Evolutionary conservation across 2,888 invertebrate genomes (phyloP), one percentile per base, ranked within the genome.

Genomic region (Rhamnusium bicolor): DNA sequence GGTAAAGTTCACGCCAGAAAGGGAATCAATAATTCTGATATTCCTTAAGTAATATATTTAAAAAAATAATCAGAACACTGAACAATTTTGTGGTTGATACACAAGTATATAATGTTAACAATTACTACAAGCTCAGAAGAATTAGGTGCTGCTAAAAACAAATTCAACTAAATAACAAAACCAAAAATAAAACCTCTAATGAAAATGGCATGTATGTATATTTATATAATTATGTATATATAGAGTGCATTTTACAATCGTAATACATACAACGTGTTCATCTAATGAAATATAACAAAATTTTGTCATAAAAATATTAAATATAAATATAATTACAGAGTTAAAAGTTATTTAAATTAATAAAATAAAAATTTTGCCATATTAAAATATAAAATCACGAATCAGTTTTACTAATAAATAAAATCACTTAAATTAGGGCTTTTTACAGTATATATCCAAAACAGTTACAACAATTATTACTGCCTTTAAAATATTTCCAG

Each of bases 241-340:
- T 81, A 86, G 85, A 86, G 87, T 87, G 87, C 87, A 87, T 87
- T 87, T 85, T 87, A 87, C 87, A 87, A 85, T 86, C 85, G 84
- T 86, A 85, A 85, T 87, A 87, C 87, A 87, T 87, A 86, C 86
- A 87, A 84, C 85, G 86, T 87, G 85, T 84, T 85, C 83, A 81
- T 84, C 82, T 78, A 65, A 65, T 51, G 32, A 65, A 65, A 82
- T 81, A 82, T 82, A 83, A 80, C 81, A 82, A 84, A 83, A 84
- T 81, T 76, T 78, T 71, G 78, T 74, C 68, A 71, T 75, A 69
- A 77, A 75, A 76, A 74, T 78, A 78, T 78, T 71, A 72, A 73
- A 74, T 74, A 73, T 75, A 74, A 76, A 75, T 72, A 74, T 61
- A 75, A 73, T 66, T 78, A 76, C 73, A 67, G 66, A 27, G 71